Evolutionary conservation across 2,888 invertebrate genomes (phyloP), one percentile per base, ranked within the genome.

Genomic region (Candidula unifasciata): DNA sequence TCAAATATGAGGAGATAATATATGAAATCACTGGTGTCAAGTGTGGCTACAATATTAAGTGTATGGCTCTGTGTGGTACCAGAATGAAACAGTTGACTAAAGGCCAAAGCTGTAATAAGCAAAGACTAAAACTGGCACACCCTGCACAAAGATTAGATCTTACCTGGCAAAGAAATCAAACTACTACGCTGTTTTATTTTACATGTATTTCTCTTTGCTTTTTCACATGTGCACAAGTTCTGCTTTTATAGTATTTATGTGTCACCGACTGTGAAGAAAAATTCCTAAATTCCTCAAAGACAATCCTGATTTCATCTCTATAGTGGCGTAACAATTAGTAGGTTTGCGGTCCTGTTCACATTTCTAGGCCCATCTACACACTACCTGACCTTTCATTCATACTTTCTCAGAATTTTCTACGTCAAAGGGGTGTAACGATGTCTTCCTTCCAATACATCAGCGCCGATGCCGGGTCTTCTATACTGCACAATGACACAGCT

Each of bases 51-150:
- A 5, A n/a, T 24, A 21, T 60, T 21, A 3, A 24, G 60, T 21
- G 21, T 21, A 24, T 60, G 6, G 8, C 60, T 60, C n/a, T 60
- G n/a, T 13, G 5, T n/a, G 21, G 35, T n/a, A n/a, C 30, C 35
- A 69, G 18, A 33, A 16, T 35, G 35, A 69, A 10, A 35, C 66
- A 66, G 66, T 66, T 66, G 6, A 66, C 66, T 66, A n/a, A 44
- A n/a, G 66, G n/a, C 68, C 30, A 30, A 68, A 68, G 68, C 69
- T 10, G 69, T 69, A 10, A 18, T 35, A 69, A 69, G 69, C 69
- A 24, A 60, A n/a, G n/a, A n/a, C 21, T 18, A 6, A 35, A 16
- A 3, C 69, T 69, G 69, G 69, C 35, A 69, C 69, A 33, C 69
- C 33, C 35, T 18, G 69, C 69, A 35, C 33, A 21, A 33, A 18